Conservation (phyloP, 2,888 invertebrate species). For the Tetragonula carbonaria region DNA sequence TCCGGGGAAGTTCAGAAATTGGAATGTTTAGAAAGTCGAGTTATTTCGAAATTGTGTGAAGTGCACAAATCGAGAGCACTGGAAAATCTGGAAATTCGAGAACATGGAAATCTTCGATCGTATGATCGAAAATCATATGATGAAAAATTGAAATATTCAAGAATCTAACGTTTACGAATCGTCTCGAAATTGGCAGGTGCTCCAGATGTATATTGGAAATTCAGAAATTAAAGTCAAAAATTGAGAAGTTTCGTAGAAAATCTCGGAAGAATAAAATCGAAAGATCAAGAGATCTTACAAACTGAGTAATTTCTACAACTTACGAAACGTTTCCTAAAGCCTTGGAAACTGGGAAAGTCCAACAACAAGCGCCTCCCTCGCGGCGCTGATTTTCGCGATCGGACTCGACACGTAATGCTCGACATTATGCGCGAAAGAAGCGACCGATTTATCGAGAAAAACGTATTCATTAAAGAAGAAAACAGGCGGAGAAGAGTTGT, state of each 20-base stretch:
- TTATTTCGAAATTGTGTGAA: not conserved
- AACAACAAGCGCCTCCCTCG: not conserved
- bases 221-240: not conserved
- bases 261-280: no score
- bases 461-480: constrained; percentile 50
- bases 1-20: not conserved
- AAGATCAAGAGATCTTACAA: no score
- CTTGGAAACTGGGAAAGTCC: not conserved
- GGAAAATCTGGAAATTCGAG: not conserved
- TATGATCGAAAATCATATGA: no score
- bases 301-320: no score
- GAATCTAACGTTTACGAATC: no score
- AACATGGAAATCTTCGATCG: not conserved
- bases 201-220: no score
- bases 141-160: not conserved
- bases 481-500: constrained; percentile 35
- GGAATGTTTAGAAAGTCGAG: not conserved
- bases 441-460: constrained; percentile 44
- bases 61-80: no score
- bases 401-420: not conserved
- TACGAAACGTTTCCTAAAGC: no score
- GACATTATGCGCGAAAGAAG: not conserved
- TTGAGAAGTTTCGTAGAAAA: no score
- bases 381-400: not conserved
- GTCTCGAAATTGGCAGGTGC: no score